These are phyloP conservation scores for Cactoblastis cactorum DNA, from an alignment of 2,888 invertebrate species.

Conservation along the genomic window DNA sequence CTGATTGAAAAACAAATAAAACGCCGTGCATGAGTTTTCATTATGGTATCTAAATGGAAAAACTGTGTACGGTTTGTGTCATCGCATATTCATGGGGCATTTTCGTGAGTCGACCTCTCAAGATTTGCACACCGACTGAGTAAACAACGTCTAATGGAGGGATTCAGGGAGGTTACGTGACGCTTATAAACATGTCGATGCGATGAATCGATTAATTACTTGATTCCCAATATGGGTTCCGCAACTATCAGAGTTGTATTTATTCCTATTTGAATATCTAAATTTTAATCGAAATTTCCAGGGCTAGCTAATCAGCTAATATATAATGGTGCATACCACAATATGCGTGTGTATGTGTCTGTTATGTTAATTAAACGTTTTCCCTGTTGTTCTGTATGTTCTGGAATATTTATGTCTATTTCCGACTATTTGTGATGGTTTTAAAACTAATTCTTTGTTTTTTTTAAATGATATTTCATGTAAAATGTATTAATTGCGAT, in stretches of 20 bases:
- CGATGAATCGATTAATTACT: slow-evolving; percentile 47
- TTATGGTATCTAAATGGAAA: slow-evolving; percentile 75
- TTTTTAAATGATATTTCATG: too few species aligned
- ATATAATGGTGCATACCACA: too few species aligned
- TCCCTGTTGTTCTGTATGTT: too few species aligned
- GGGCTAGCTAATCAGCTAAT: too few species aligned
- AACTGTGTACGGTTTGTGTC: slow-evolving; percentile 77
- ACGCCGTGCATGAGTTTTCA: slow-evolving; percentile 69
- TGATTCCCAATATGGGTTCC: slow-evolving; percentile 20
- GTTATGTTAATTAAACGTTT: too few species aligned
- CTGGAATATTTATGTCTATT: too few species aligned
- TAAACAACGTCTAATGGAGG: slow-evolving; percentile 77
- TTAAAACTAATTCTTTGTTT: too few species aligned
- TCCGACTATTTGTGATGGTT: too few species aligned
- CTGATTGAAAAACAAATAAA: slow-evolving; percentile 67
- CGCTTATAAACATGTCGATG: slow-evolving; percentile 58
- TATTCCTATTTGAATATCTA: too few species aligned
- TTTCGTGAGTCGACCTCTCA: slow-evolving; percentile 76
- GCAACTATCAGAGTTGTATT: too few species aligned
- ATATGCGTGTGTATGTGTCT: too few species aligned
- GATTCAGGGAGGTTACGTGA: slow-evolving; percentile 66
- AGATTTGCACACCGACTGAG: slow-evolving; percentile 72
- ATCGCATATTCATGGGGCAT: slow-evolving; percentile 79
- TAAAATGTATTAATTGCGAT: not conserved
- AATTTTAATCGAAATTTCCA: too few species aligned